Base-by-base conservation (phyloP, 1,140 invertebrate genomes). In the Onthophagus taurus region DNA sequence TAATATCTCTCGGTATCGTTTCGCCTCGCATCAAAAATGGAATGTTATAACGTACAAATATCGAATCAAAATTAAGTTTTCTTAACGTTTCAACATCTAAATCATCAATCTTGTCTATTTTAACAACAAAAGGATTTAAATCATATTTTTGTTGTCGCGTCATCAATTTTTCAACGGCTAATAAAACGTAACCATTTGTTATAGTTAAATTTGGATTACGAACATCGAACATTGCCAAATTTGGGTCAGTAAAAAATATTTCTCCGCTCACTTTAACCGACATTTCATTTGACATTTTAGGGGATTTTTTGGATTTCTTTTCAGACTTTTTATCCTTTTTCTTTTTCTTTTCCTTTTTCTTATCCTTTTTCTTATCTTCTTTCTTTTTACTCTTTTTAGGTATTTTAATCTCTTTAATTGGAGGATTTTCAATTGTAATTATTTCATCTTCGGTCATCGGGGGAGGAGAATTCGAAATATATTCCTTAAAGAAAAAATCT, bases 61-160 rank as follows among this genome's bases (percentile, higher is more conserved):
- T 45, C 12, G 8, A 35, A 37, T 43, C 44, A 46, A 49, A 52
- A 5, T 47, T 52, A 24, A 26, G 19, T n/a, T 46, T 24, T 21
- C 42, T 41, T 16, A 54, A 38, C 4, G 42, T 11, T 14, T 52
- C 38, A 1, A 29, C 42, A 17, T 50, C 46, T 29, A 57, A 44
- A 46, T 54, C 49, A 4, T 35, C 14, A 11, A 57, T 24, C 8
- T 48, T 47, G 2, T 45, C 42, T 9, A 54, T 37, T 47, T 57
- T 57, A 6, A 57, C 44, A n/a, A 57, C 44, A 11, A 57, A 18
- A 5, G 54, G 52, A 36, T 57, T 54, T 5, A 54, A 34, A 1
- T 19, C 9, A 13, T 46, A 36, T 47, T 54, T 56, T 35, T 56
- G 54, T 31, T 11, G 20, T 26, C 42, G 41, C 11, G 47, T 47